phyloP scores from a whole-genome alignment of 2,888 invertebrate genomes.

The Macrophya alboannulata region DNA sequence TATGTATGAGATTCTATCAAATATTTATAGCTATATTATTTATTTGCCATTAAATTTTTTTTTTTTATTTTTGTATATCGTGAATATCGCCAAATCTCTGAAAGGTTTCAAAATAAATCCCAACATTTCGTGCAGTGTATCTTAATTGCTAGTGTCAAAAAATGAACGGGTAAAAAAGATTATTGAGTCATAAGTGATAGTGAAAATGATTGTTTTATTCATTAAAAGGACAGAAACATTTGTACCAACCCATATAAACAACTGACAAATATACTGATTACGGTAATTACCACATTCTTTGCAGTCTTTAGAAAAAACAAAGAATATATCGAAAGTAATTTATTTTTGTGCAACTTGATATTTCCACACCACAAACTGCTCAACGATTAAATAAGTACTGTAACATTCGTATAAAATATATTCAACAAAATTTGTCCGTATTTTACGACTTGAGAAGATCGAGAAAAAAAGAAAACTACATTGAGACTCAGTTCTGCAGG shows the following conservation, averaged over 20 bases:
- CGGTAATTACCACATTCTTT: not conserved
- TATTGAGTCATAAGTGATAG: not conserved
- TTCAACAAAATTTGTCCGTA: not conserved
- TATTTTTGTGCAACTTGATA: conserved; percentile 6
- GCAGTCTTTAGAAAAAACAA: not conserved
- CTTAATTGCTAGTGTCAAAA: not conserved
- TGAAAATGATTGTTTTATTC: conserved; percentile 35
- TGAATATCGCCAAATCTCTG: not conserved
- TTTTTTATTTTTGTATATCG: not conserved
- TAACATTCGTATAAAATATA: not conserved
- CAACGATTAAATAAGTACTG: not conserved
- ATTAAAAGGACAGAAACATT: conserved; percentile 27
- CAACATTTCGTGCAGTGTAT: not conserved
- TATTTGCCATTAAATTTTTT: not conserved
- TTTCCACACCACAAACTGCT: not conserved
- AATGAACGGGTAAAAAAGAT: not conserved
- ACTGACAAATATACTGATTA: conserved; percentile 5
- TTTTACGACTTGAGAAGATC: not conserved
- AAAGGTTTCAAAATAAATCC: not conserved
- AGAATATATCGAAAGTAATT: not conserved
- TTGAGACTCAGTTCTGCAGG: not conserved
- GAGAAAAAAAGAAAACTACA: not conserved
- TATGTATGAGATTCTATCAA: not conserved
- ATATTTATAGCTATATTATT: not conserved
- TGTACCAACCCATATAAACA: conserved; percentile 11